Percentiles rank a stretch among this genome's conserved stretches.
Evolutionary conservation across 2,888 invertebrate species (phyloP).

Genomic region (Meteorus cinctellus): DNA sequence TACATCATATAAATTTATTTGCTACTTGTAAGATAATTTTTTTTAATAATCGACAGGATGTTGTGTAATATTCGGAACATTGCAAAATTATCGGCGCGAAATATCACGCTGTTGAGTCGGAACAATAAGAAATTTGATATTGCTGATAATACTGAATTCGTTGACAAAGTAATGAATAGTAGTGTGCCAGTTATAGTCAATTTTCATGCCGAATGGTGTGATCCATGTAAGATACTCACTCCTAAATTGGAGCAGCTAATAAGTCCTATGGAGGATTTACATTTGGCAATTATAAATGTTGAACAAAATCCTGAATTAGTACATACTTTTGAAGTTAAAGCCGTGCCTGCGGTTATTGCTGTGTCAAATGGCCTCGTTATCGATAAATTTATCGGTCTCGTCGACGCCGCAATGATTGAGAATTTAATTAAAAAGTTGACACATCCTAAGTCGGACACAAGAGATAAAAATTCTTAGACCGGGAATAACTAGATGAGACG

Average conservation of each 20-base stretch:
- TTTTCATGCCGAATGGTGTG: conserved; percentile 94
- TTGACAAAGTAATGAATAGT: conserved; percentile 88
- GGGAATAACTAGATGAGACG: neutral
- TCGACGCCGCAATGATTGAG: conserved; percentile 87
- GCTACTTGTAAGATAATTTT: neutral
- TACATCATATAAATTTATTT: neutral
- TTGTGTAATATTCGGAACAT: conserved; percentile 58
- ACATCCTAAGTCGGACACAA: conserved; percentile 42
- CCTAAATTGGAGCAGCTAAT: conserved; percentile 87
- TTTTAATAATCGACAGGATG: conserved; percentile 65
- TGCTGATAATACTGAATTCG: conserved; percentile 85
- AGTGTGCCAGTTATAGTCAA: conserved; percentile 91
- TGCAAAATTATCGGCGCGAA: conserved; percentile 55
- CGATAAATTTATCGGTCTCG: conserved; percentile 91
- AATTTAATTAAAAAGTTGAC: conserved; percentile 81
- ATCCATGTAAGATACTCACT: conserved; percentile 90
- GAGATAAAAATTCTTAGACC: conserved; percentile 46
- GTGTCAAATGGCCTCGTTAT: conserved; percentile 88
- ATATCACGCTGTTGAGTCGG: conserved; percentile 60
- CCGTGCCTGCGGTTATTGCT: conserved; percentile 88
- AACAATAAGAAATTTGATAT: conserved; percentile 73
- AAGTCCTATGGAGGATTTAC: conserved; percentile 81
- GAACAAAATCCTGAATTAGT: conserved; percentile 88
- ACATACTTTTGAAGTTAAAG: conserved; percentile 87
- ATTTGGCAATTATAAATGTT: conserved; percentile 88